Evolutionary conservation across 2,888 invertebrate species (phyloP).

Genomic region (Amphiduros pacificus): DNA sequence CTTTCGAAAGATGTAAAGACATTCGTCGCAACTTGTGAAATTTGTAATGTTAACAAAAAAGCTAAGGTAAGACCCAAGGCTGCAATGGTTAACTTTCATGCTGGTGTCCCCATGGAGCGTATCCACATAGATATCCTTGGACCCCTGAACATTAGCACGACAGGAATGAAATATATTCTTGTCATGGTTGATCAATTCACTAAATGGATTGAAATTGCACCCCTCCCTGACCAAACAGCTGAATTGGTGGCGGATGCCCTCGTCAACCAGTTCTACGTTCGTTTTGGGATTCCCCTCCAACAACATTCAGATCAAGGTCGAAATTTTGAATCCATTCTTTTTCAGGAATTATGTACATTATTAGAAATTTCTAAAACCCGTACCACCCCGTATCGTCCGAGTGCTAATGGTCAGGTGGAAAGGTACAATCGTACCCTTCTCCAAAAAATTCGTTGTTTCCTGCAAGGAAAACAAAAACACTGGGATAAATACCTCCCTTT

Average conservation of each 20-base stretch:
- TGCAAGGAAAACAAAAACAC: background rate
- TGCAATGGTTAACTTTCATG: background rate
- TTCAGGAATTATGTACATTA: background rate
- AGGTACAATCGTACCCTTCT: background rate
- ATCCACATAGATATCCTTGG: background rate
- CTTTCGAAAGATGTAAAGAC: too few species aligned
- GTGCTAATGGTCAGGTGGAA: slow-evolving; percentile 1
- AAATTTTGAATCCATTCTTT: background rate
- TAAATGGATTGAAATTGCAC: background rate
- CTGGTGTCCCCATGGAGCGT: background rate
- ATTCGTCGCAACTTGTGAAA: background rate
- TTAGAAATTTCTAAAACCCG: background rate
- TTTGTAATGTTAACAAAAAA: background rate
- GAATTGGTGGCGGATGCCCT: background rate
- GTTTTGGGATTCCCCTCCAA: background rate
- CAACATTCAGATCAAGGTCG: background rate
- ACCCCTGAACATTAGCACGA: background rate
- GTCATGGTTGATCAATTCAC: background rate
- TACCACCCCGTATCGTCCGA: background rate
- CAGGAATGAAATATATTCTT: slow-evolving; percentile 1
- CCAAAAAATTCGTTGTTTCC: background rate
- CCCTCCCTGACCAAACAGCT: slow-evolving; percentile 3
- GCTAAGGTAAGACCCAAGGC: background rate
- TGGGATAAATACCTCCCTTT: background rate
- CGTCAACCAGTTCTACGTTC: background rate